phyloP scores from a whole-genome alignment of 2,113 vertebrate genomes.

The Erythrocercus mccallii region DNA sequence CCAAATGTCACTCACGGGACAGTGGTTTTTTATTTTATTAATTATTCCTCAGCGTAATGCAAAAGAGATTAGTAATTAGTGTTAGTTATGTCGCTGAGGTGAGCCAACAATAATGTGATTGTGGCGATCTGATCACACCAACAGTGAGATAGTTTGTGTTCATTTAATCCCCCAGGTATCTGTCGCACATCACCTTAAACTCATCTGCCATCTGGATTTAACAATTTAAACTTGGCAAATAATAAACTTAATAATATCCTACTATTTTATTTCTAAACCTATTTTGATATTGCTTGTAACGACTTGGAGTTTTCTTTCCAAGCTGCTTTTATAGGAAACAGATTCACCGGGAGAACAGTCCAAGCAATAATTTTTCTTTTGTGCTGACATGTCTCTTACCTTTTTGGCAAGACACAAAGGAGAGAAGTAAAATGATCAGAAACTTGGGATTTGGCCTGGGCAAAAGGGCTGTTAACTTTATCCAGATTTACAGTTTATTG shows the following conservation, averaged over 20 bases:
- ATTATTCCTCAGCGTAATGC: neutral
- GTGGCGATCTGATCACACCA: neutral
- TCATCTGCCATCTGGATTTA: neutral
- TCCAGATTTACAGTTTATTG: neutral
- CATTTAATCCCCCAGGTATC: neutral
- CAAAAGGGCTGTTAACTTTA: neutral
- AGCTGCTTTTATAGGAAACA: conserved; percentile 1
- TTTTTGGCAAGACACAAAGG: conserved; percentile 1
- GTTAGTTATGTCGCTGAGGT: neutral
- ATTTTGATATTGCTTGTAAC: neutral
- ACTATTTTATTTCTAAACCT: neutral
- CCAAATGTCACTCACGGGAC: neutral
- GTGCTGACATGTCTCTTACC: neutral
- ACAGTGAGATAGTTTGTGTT: neutral
- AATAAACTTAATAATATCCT: neutral
- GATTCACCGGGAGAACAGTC: neutral
- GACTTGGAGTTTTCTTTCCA: neutral
- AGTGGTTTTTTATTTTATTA: neutral
- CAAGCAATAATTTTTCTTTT: neutral
- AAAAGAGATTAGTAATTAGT: neutral
- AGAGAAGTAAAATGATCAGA: neutral
- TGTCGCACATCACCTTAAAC: neutral
- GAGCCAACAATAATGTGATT: neutral
- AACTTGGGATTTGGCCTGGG: neutral
- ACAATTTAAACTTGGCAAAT: neutral